These are phyloP conservation scores for Trematomus bernacchii DNA, from an alignment of 2,797 vertebrate species.

Conservation along the genomic window DNA sequence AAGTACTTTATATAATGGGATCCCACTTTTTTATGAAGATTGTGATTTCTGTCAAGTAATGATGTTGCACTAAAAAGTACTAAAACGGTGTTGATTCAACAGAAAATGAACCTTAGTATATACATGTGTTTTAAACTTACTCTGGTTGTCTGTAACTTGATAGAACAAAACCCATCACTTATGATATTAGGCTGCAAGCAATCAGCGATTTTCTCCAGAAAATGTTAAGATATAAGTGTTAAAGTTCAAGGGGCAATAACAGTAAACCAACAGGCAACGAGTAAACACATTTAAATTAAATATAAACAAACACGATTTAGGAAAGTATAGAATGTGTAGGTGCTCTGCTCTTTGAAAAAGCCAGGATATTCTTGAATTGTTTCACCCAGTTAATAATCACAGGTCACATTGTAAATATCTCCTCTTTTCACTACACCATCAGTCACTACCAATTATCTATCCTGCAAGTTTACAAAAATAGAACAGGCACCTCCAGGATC, in stretches of 20 bases:
- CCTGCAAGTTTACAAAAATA: too few species aligned
- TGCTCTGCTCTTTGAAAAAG: conserved; percentile 5
- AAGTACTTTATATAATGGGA: not conserved
- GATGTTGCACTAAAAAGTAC: not conserved
- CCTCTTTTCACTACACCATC: not conserved
- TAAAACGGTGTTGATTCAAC: not conserved
- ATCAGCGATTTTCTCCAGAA: not conserved
- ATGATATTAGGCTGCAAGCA: not conserved
- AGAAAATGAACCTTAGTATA: not conserved
- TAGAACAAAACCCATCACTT: not conserved
- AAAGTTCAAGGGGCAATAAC: not conserved
- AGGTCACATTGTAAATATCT: conserved; percentile 1
- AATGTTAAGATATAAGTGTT: not conserved
- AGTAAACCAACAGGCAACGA: not conserved
- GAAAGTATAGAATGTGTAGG: not conserved
- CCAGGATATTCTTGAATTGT: conserved; percentile 24
- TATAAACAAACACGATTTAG: not conserved
- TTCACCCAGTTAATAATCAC: not conserved
- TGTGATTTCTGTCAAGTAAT: conserved; percentile 7
- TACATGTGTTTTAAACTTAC: not conserved
- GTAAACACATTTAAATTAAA: not conserved
- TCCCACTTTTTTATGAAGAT: not conserved
- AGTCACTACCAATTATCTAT: not conserved
- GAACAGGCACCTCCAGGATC: not conserved
- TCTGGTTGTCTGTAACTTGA: not conserved